Evolutionary conservation across 2,888 invertebrate genomes (phyloP).

Genomic region (Acrobasis repandana): DNA sequence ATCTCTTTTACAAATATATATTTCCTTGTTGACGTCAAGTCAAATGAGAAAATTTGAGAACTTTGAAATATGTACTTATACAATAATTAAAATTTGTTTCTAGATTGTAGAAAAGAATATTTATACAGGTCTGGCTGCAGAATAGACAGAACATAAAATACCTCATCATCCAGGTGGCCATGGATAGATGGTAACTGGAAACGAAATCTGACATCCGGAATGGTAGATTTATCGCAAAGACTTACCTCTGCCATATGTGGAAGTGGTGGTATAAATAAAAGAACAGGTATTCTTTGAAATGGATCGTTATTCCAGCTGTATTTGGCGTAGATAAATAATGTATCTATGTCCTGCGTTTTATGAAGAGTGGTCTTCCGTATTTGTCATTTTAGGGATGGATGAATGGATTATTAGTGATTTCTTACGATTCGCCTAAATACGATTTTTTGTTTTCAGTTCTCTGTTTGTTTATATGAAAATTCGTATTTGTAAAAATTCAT

Average conservation of each 20-base stretch:
- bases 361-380: not conserved
- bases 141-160: not conserved
- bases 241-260: constrained; percentile 2
- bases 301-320: not conserved
- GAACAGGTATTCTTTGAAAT: not conserved
- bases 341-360: not conserved
- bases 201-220: not conserved
- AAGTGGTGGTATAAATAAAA: constrained; percentile 10
- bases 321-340: constrained; percentile 1
- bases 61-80: no score
- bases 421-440: no score
- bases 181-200: not conserved
- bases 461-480: no score
- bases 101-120: not conserved
- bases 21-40: no score
- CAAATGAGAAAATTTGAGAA: no score
- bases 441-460: no score
- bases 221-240: not conserved
- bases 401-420: not conserved
- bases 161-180: not conserved
- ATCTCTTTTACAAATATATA: no score
- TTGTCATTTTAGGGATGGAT: not conserved
- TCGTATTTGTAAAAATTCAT: no score
- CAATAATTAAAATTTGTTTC: not conserved
- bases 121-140: not conserved